Evolutionary conservation across 2,113 vertebrate genomes (phyloP).

Genomic region (Cynopterus brachyotis): DNA sequence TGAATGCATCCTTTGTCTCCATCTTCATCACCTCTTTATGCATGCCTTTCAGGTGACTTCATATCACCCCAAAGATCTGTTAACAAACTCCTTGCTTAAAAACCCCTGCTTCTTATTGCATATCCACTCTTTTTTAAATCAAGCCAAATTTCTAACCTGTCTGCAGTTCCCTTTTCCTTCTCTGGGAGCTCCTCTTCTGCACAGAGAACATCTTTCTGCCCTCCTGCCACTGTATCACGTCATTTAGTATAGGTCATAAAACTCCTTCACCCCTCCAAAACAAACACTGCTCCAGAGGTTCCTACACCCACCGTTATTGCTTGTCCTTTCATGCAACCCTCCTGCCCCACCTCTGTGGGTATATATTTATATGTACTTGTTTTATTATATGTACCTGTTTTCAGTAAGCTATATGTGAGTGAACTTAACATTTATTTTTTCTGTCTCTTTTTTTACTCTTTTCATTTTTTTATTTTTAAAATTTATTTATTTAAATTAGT

Average conservation of each 20-base stretch:
- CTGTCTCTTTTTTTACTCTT: too few species aligned
- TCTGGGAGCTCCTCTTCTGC: neutral
- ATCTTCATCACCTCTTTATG: neutral
- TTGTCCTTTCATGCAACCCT: fast-evolving
- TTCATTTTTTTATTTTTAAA: too few species aligned
- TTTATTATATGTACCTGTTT: neutral
- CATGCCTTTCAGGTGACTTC: neutral
- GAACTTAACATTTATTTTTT: neutral
- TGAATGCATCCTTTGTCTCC: neutral
- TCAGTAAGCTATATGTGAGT: neutral
- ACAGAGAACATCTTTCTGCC: neutral
- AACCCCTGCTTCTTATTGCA: neutral
- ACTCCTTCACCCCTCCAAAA: neutral
- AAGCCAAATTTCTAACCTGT: neutral
- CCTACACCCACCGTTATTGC: neutral
- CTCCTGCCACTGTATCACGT: too few species aligned
- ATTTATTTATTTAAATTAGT: too few species aligned
- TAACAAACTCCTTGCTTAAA: neutral
- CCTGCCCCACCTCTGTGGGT: neutral
- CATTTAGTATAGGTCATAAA: neutral
- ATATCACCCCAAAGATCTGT: neutral
- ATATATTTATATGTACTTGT: neutral
- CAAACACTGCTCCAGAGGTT: fast-evolving
- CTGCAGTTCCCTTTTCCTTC: neutral
- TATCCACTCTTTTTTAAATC: neutral